Evolutionary conservation across 2,888 invertebrate genomes (phyloP).

Genomic region (Ganaspis brasiliensis): DNA sequence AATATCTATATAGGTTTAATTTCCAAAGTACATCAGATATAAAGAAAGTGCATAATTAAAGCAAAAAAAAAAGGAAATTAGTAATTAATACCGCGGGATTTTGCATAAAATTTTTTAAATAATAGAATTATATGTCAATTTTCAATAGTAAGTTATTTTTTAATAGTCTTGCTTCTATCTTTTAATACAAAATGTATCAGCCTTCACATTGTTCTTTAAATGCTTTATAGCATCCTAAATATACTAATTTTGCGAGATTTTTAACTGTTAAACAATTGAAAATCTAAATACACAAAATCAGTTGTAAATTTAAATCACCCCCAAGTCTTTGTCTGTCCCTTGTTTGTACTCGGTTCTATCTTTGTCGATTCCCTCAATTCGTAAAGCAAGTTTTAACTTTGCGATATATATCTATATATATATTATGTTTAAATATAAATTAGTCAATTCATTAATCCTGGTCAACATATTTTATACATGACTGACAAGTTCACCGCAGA

Average conservation of each 20-base stretch:
- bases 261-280: constrained; percentile 14
- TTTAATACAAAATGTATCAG: constrained; percentile 33
- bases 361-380: constrained; percentile 6
- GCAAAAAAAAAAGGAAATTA: constrained; percentile 42
- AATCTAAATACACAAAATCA: neutral
- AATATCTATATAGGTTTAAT: constrained; percentile 53
- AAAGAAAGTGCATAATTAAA: constrained; percentile 39
- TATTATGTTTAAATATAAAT: constrained; percentile 36
- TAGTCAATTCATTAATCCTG: constrained; percentile 29
- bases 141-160: constrained; percentile 18
- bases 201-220: constrained; percentile 22
- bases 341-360: constrained; percentile 33
- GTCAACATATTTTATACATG: constrained; percentile 31
- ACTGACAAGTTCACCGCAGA: constrained; percentile 30
- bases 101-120: constrained; percentile 18
- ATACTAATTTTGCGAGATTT: constrained; percentile 19
- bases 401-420: constrained; percentile 11
- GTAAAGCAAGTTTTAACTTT: constrained; percentile 10
- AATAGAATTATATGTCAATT: constrained; percentile 7
- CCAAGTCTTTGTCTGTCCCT: constrained; percentile 9
- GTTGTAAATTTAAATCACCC: constrained; percentile 9
- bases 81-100: constrained; percentile 8
- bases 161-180: constrained; percentile 37
- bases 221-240: constrained; percentile 5
- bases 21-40: constrained; percentile 15